phyloP scores from a whole-genome alignment of 2,888 invertebrate genomes.

The Atethmia centrago region DNA sequence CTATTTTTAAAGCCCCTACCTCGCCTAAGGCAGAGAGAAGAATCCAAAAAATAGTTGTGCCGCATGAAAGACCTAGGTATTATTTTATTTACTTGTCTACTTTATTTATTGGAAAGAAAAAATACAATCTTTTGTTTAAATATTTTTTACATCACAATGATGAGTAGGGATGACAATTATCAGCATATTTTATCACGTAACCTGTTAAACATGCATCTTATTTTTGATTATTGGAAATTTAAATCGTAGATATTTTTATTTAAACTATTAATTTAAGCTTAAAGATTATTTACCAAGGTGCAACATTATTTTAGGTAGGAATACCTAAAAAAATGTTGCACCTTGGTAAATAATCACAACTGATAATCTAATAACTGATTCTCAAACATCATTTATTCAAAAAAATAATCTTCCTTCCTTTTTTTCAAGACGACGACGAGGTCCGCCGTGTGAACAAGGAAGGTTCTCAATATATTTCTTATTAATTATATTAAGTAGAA shows the following conservation, averaged over 20 bases:
- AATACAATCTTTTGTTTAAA: background rate
- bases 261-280: too few relatives aligned
- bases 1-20: conserved; percentile 61
- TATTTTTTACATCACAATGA: background rate
- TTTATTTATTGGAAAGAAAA: background rate
- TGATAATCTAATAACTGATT: background rate
- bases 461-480: conserved; percentile 23
- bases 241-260: too few relatives aligned
- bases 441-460: conserved; percentile 39
- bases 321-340: background rate
- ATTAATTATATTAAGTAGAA: conserved; percentile 9
- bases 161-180: background rate
- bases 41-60: conserved; percentile 75
- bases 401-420: conserved; percentile 3
- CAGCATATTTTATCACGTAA: background rate
- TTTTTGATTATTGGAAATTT: background rate
- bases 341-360: background rate
- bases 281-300: too few relatives aligned
- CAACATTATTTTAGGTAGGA: too few relatives aligned
- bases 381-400: background rate
- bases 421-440: conserved; percentile 36
- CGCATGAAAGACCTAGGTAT: conserved; percentile 74
- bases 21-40: conserved; percentile 69
- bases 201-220: background rate
- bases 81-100: conserved; percentile 54